phyloP scores from a whole-genome alignment of 2,797 vertebrate genomes.

The Siniperca obscura region DNA sequence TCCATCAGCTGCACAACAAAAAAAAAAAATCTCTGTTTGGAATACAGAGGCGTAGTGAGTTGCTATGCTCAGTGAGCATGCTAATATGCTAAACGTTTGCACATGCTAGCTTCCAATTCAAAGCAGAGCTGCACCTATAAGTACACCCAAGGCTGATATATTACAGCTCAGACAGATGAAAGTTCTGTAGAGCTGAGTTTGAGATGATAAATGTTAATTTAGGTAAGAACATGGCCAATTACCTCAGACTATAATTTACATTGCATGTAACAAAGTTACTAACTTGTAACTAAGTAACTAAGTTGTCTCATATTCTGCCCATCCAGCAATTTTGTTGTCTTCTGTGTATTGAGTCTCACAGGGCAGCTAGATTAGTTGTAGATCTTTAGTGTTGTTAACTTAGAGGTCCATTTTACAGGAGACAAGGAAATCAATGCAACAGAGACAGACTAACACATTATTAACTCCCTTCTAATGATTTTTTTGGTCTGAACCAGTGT shows the following conservation, averaged over 20 bases:
- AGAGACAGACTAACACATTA: neutral
- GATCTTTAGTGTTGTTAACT: neutral
- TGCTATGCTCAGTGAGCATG: neutral
- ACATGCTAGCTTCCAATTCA: neutral
- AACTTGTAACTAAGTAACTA: too few relatives aligned
- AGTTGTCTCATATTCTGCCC: neutral
- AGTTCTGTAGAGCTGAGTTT: neutral
- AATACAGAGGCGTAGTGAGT: neutral
- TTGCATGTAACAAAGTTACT: too few relatives aligned
- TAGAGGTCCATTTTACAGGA: neutral
- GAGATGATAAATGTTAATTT: neutral
- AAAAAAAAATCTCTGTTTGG: neutral
- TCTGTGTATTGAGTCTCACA: neutral
- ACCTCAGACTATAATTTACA: neutral
- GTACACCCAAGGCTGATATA: neutral
- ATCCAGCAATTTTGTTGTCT: neutral
- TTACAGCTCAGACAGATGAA: neutral
- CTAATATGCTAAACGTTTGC: neutral
- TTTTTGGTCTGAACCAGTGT: neutral
- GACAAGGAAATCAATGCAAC: slow-evolving; percentile 14
- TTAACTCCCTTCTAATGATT: neutral
- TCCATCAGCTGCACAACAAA: neutral
- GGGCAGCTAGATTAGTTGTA: neutral
- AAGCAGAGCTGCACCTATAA: neutral
- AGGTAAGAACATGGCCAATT: neutral